Percentiles rank a stretch among this genome's conserved stretches.
These are phyloP conservation scores for Antrozous pallidus DNA, from an alignment of 2,797 vertebrate species.

Conservation along the genomic window DNA sequence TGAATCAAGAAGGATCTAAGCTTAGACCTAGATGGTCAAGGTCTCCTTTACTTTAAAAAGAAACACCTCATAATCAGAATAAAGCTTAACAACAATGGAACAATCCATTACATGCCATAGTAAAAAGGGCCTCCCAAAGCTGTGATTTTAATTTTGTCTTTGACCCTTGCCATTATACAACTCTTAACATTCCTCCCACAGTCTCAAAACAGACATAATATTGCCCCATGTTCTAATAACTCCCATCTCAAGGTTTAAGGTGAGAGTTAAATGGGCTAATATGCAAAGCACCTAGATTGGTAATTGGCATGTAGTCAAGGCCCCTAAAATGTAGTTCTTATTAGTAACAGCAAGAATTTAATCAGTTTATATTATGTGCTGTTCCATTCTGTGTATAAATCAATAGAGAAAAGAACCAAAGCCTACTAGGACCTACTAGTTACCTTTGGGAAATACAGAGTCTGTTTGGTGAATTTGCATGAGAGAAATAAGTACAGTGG, in stretches of 20 bases:
- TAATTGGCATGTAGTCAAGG: not conserved
- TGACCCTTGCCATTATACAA: not conserved
- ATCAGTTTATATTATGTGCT: not conserved
- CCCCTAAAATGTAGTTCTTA: constrained; percentile 3
- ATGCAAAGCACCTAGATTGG: not conserved
- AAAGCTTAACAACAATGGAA: not conserved
- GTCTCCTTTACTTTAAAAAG: constrained; percentile 4
- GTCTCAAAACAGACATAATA: not conserved
- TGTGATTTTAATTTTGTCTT: not conserved
- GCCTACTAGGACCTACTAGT: not conserved
- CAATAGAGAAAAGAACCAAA: constrained; percentile 4
- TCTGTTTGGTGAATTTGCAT: not conserved
- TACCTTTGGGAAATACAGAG: not conserved
- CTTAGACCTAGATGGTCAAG: not conserved
- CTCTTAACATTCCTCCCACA: not conserved
- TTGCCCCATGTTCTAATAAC: not conserved
- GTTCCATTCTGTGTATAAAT: not conserved
- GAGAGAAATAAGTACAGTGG: not conserved
- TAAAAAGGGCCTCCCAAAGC: not conserved
- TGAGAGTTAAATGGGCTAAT: constrained; percentile 3
- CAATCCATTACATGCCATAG: not conserved
- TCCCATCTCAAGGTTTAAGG: not conserved
- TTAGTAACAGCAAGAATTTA: not conserved
- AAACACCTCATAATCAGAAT: not conserved
- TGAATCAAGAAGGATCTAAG: not conserved